Evolutionary conservation across 2,113 vertebrate species (phyloP).

Genomic region (Caranx ignobilis): DNA sequence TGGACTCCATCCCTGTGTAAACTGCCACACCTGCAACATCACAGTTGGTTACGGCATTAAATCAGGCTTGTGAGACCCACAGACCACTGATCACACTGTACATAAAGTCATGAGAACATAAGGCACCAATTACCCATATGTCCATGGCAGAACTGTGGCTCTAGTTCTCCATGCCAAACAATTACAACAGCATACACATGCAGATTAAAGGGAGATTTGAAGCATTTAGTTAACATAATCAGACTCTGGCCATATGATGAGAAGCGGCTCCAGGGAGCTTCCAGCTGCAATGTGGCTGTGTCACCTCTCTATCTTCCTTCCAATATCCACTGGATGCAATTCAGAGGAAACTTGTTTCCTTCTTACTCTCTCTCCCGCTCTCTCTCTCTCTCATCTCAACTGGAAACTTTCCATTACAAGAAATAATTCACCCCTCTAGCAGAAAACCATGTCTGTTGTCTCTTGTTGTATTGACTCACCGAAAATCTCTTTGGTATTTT

Average conservation of each 20-base stretch:
- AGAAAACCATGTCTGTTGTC: neutral
- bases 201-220: neutral
- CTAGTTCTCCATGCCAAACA: neutral
- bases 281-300: neutral
- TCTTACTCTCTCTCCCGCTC: neutral
- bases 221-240: neutral
- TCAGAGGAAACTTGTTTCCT: conserved; percentile 9
- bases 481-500: conserved; percentile 99
- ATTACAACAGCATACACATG: neutral
- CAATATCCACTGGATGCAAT: neutral
- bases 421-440: neutral
- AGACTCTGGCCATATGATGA: neutral
- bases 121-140: neutral
- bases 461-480: conserved; percentile 81
- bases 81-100: neutral
- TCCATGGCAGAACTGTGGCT: neutral
- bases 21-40: conserved; percentile 92
- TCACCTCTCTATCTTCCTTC: neutral
- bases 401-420: neutral
- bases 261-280: neutral
- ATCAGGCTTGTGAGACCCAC: neutral
- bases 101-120: neutral
- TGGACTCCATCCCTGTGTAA: conserved; percentile 99
- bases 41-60: neutral
- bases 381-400: neutral